phyloP scores from a whole-genome alignment of 2,113 vertebrate species.

The Platycercus adscitus region DNA sequence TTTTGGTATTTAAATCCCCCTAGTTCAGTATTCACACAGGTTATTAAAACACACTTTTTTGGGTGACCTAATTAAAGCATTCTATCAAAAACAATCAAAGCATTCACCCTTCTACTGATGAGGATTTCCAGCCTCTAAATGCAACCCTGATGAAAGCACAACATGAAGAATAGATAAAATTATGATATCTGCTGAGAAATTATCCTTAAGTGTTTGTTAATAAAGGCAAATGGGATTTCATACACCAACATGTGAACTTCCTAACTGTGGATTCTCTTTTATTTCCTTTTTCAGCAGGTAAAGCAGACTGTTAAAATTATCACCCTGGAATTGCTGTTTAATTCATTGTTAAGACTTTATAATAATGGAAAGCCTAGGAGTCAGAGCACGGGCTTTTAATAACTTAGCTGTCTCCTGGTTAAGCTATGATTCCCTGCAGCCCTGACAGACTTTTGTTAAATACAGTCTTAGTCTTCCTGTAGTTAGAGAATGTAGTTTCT shows the following conservation, averaged over 20 bases:
- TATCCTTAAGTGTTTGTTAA: constrained; percentile 67
- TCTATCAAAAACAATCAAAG: constrained; percentile 67
- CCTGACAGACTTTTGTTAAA: not conserved
- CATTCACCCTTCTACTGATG: not conserved
- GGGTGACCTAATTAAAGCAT: constrained; percentile 68
- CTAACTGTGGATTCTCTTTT: constrained; percentile 27
- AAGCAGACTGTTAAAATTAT: constrained; percentile 49
- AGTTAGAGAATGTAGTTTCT: not conserved
- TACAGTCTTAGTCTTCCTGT: not conserved
- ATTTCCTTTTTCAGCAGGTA: constrained; percentile 55
- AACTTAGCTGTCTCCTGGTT: not conserved
- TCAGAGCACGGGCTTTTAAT: not conserved
- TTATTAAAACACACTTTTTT: constrained; percentile 72
- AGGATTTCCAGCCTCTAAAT: constrained; percentile 40
- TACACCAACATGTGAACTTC: constrained; percentile 58
- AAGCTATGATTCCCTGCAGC: not conserved
- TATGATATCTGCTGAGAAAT: constrained; percentile 70
- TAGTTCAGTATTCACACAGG: constrained; percentile 57
- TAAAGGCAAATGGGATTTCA: constrained; percentile 76
- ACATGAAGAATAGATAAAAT: constrained; percentile 68
- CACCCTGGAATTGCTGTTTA: constrained; percentile 43
- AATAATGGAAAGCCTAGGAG: not conserved
- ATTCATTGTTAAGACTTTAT: constrained; percentile 27
- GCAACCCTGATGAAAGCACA: constrained; percentile 48
- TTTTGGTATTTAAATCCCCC: constrained; percentile 59